Evolutionary conservation across 2,797 vertebrate genomes (phyloP), one percentile per base, ranked within the genome.

Genomic region (Alosa sapidissima): DNA sequence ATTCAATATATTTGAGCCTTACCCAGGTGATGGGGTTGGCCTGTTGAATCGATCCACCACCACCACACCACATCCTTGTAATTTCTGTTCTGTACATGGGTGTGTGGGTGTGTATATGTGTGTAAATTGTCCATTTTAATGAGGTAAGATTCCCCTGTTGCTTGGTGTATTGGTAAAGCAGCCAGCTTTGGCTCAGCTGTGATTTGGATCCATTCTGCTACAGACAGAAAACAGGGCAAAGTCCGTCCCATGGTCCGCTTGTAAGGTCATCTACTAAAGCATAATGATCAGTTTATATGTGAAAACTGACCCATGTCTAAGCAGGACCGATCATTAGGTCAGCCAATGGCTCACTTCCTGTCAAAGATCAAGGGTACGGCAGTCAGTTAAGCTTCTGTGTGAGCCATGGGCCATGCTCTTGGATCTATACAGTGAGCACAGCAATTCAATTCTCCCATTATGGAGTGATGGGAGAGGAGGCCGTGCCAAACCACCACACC

Each of bases 271-370:
- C 58, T 62, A 62, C 58, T 62, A 24, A 62, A n/a, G 55, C n/a
- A 62, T 62, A 24, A 62, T 62, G 58, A 62, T 62, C 58, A 62
- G 58, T 62, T 62, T 62, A n/a, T 62, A 10, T 60, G 58, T n/a
- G 58, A 60, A 21, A 60, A 21, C 21, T 62, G 7, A n/a, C n/a
- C n/a, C 7, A 1, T 62, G 21, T 62, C 58, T 24, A 62, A 62
- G 58, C 58, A 24, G 58, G 21, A n/a, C n/a, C n/a, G 16, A 62
- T 33, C 65, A 72, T 72, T 36, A 36, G 65, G 65, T 72, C 13
- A 72, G 65, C 65, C 11, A 5, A 36, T 72, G 65, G 28, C 36
- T 72, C 65, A 72, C 65, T 28, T 36, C 33, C 28, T 72, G 65
- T 36, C 65, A 72, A 41, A 72, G 65, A 36, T 72, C 28, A 72